A percentile compares a stretch with the other conserved stretches of the same genome.
phyloP scores from a whole-genome alignment of 2,797 vertebrate species.

The Ceyx erithaca region DNA sequence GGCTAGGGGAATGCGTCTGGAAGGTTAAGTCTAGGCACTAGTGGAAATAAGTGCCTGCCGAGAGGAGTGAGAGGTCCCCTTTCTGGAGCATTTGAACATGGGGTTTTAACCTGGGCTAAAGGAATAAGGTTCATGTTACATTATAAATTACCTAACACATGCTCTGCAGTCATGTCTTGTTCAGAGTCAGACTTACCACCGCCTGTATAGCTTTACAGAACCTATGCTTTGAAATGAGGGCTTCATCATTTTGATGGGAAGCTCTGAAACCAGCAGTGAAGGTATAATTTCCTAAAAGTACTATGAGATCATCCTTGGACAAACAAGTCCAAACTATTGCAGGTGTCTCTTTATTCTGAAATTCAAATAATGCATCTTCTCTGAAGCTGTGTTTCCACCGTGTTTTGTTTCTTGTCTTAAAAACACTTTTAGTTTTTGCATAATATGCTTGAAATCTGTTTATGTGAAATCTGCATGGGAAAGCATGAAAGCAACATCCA shows the following conservation, averaged over 20 bases:
- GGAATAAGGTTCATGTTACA: background rate
- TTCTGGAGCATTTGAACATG: background rate
- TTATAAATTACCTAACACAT: background rate
- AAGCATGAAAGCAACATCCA: background rate
- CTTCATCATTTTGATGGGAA: background rate
- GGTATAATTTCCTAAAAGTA: background rate
- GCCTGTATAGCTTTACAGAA: background rate
- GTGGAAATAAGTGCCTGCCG: too few species aligned
- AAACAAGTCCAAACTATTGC: background rate
- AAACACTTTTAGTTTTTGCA: background rate
- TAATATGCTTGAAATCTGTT: background rate
- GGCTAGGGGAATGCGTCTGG: background rate
- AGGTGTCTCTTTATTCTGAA: slow-evolving; percentile 8
- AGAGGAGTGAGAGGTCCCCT: background rate
- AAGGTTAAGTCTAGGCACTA: accelerated
- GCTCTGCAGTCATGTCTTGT: background rate
- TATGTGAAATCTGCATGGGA: background rate
- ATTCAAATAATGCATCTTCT: background rate
- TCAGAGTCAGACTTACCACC: background rate
- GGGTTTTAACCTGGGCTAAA: background rate
- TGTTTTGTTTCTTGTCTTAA: background rate
- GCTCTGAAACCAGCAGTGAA: background rate
- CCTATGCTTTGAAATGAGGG: background rate
- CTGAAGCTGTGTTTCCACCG: background rate
- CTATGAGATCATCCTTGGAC: slow-evolving; percentile 1